phyloP scores from a whole-genome alignment of 2,113 vertebrate genomes.

The Rissa tridactyla region DNA sequence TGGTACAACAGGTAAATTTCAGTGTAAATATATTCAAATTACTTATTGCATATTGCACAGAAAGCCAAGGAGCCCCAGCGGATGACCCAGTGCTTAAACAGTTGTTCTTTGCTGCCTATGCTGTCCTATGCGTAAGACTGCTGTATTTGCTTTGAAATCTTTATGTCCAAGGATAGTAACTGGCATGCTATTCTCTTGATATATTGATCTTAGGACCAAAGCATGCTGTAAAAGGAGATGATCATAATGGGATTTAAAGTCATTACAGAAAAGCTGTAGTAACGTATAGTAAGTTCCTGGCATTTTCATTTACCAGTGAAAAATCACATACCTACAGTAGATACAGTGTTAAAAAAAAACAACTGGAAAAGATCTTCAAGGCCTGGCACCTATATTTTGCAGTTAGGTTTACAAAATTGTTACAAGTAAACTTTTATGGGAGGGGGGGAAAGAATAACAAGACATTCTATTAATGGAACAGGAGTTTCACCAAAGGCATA shows the following conservation, averaged over 20 bases:
- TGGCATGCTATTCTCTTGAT: background rate
- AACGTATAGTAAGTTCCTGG: background rate
- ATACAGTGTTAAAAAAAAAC: background rate
- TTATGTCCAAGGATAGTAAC: background rate
- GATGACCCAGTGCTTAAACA: background rate
- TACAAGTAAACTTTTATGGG: background rate
- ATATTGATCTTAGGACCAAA: background rate
- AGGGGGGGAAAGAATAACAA: background rate
- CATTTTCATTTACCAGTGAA: constrained; percentile 47
- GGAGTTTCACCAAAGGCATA: background rate
- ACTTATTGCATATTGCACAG: background rate
- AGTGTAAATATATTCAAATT: background rate
- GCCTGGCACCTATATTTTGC: background rate
- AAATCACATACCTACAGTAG: background rate
- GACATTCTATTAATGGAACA: background rate
- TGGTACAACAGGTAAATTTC: background rate
- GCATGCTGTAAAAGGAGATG: constrained; percentile 17
- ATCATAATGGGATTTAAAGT: constrained; percentile 57
- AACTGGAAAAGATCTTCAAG: background rate
- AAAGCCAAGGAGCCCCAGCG: background rate
- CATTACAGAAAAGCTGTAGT: background rate
- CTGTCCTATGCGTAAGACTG: background rate
- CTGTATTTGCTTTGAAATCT: background rate
- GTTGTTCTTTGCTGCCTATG: background rate
- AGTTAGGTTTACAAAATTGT: background rate